A percentile compares a stretch with the other conserved stretches of the same genome.
These are phyloP conservation scores for Todiramphus chloris DNA, from an alignment of 2,113 vertebrate species.

Conservation along the genomic window DNA sequence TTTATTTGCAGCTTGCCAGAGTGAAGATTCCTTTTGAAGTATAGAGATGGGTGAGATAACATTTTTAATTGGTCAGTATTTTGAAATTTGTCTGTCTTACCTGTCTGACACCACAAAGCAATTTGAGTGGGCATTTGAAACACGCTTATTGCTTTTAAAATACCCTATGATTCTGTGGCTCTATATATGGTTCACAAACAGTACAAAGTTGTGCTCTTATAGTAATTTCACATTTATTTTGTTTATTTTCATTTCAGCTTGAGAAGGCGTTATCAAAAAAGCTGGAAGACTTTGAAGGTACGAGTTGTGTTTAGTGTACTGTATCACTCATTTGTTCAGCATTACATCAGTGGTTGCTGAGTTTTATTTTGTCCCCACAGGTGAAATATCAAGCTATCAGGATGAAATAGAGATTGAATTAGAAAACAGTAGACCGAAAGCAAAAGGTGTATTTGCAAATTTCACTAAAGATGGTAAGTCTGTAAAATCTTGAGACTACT, in stretches of 20 bases:
- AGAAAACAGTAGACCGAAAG: conserved; percentile 85
- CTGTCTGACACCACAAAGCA: neutral
- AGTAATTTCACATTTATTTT: neutral
- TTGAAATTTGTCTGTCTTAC: neutral
- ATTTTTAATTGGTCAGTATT: neutral
- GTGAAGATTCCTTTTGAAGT: neutral
- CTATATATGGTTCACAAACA: neutral
- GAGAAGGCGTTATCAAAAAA: conserved; percentile 89
- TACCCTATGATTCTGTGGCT: neutral
- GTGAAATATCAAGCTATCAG: conserved; percentile 91
- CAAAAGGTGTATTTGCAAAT: conserved; percentile 85
- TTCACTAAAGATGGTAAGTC: conserved; percentile 83
- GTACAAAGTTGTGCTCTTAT: neutral
- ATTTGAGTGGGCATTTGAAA: neutral
- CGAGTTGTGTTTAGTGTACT: neutral
- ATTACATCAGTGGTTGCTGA: neutral
- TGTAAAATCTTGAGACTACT: neutral
- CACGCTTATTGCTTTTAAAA: neutral
- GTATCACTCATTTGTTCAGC: neutral
- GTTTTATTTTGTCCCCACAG: conserved; percentile 69
- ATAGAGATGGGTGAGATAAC: neutral
- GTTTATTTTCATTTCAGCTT: conserved; percentile 77
- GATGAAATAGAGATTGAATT: conserved; percentile 94
- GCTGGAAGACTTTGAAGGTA: conserved; percentile 94
- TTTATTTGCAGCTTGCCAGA: neutral